Evolutionary conservation across 2,888 invertebrate genomes (phyloP), one percentile per base, ranked within the genome.

Genomic region (Eupithecia subumbrata): DNA sequence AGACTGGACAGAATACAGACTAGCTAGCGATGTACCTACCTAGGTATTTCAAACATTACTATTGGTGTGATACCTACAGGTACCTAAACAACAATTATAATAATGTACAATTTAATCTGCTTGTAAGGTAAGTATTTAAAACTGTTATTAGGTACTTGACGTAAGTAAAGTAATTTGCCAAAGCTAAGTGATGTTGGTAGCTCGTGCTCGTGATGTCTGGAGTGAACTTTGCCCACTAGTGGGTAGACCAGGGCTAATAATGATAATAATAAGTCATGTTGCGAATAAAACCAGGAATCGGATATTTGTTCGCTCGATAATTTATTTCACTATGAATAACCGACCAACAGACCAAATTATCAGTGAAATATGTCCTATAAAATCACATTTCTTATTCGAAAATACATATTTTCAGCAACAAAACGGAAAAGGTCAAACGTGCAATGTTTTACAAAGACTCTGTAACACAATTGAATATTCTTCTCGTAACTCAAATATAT

Each of bases 361-460:
- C 12, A 12, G n/a, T n/a, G 12, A 67, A 67, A 64, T 7, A 14
- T 64, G 16, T 18, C 18, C 22, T 34, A 18, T 18, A 52, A 64
- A 64, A 40, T 40, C 66, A 40, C 18, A 67, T 40, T 34, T 37
- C 3, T 37, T 67, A 9, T 11, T 40, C 12, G 66, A 37, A 60
- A 34, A 67, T 37, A 67, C 66, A 67, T 67, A 37, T 69, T 75
- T 71, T 30, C 45, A 75, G 34, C 69, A 48, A 75, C 68, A 66
- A 66, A 72, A 75, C 16, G 30, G 30, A 45, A 71, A 75, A 75
- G 75, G 68, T 75, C 75, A 69, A 64, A 69, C 75, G 71, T 75
- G 75, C 69, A 72, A 34, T 25, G 63, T 34, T 69, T 75, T 71
- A 56, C 56, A 74, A 73, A 43, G 25, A 68, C 52, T 60, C 48